A percentile compares a stretch with the other conserved stretches of the same genome.
These are phyloP conservation scores for Pseudorhombus dupliciocellatus DNA, from an alignment of 2,113 vertebrate species.

Conservation along the genomic window DNA sequence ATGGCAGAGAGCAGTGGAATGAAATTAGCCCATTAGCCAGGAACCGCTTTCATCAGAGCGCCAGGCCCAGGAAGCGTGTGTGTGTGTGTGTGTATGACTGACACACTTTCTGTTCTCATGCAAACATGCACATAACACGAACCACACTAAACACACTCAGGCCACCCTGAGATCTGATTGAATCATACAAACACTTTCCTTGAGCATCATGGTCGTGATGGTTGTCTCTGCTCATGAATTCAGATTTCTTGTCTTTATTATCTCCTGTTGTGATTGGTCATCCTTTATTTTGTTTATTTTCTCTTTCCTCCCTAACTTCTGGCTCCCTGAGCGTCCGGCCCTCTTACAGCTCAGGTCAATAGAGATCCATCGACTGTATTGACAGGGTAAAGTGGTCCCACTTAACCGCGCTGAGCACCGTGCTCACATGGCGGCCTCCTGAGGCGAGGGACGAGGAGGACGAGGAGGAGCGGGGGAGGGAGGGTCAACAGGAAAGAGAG, in stretches of 20 bases:
- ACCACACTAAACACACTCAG: too few relatives aligned
- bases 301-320: neutral
- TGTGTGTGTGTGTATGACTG: constrained; percentile 35
- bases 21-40: constrained; percentile 82
- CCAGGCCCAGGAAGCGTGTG: constrained; percentile 48
- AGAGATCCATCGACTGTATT: constrained; percentile 78
- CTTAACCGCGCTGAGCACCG: constrained; percentile 66
- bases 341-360: constrained; percentile 58
- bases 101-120: constrained; percentile 4
- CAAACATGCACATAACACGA: neutral
- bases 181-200: too few relatives aligned
- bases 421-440: constrained; percentile 61
- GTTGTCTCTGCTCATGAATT: too few relatives aligned
- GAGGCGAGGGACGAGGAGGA: constrained; percentile 43
- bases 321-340: neutral
- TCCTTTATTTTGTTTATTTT: neutral
- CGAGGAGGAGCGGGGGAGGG: constrained; percentile 26
- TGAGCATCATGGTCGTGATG: too few relatives aligned
- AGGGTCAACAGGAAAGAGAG: neutral
- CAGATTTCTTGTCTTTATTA: too few relatives aligned
- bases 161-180: too few relatives aligned
- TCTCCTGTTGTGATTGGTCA: neutral
- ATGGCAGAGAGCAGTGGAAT: constrained; percentile 79
- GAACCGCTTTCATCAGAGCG: constrained; percentile 63
- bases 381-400: constrained; percentile 80